A percentile compares a stretch with the other conserved stretches of the same genome.
Conservation (phyloP, 2,797 vertebrate genomes). For the Poecilia picta region DNA sequence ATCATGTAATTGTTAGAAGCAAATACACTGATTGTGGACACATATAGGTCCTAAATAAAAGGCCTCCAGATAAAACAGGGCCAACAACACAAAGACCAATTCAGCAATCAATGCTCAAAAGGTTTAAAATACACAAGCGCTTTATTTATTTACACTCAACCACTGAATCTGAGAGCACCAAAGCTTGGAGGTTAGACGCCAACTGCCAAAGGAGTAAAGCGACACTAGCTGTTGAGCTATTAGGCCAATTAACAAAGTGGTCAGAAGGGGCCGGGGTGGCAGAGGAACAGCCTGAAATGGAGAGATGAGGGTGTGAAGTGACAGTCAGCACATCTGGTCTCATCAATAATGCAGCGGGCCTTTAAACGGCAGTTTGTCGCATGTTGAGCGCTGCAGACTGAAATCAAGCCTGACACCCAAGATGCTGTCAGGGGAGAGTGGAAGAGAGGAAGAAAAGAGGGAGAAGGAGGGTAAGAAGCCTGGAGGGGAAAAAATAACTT, state of each 20-base stretch:
- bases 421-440: conserved; percentile 71
- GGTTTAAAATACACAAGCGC: conserved; percentile 17
- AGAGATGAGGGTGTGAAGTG: conserved; percentile 79
- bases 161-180: conserved; percentile 38
- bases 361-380: conserved; percentile 86
- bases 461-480: conserved; percentile 10
- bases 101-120: conserved; percentile 4
- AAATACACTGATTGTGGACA: background rate
- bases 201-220: conserved; percentile 51
- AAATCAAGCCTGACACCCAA: conserved; percentile 81
- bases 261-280: conserved; percentile 56
- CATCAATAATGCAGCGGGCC: conserved; percentile 82
- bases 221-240: conserved; percentile 68
- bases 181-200: conserved; percentile 38
- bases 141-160: conserved; percentile 21
- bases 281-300: conserved; percentile 58
- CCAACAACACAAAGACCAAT: background rate
- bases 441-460: conserved; percentile 39
- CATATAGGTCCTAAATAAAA: background rate
- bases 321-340: conserved; percentile 86
- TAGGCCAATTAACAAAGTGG: conserved; percentile 76
- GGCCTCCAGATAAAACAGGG: conserved; percentile 10
- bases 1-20: background rate
- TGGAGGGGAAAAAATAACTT: background rate
- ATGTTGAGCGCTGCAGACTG: conserved; percentile 78